Evolutionary conservation across 1,140 invertebrate species (phyloP).

Genomic region (Meloidogyne hapla): DNA sequence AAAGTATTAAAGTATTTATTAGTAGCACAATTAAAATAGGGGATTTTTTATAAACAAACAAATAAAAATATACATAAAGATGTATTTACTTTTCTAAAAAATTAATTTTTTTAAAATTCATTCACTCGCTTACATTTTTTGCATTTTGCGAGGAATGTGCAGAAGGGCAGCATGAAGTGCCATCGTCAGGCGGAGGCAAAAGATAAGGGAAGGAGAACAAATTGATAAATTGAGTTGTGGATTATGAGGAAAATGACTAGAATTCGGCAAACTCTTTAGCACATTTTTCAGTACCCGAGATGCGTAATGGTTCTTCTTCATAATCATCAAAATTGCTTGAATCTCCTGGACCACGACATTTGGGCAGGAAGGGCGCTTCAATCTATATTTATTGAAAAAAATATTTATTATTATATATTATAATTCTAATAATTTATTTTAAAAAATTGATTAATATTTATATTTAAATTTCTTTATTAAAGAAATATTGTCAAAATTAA

Average conservation of each 20-base stretch:
- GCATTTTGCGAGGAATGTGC: background rate
- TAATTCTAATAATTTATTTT: too few species aligned
- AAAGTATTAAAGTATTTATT: too few species aligned
- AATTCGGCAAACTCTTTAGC: slow-evolving; percentile 97
- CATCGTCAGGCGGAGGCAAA: background rate
- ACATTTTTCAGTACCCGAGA: slow-evolving; percentile 94
- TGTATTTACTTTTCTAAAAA: background rate
- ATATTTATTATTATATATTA: too few species aligned
- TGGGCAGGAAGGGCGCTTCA: slow-evolving; percentile 92
- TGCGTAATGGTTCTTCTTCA: slow-evolving; percentile 92
- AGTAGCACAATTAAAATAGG: too few species aligned
- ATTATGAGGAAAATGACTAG: background rate
- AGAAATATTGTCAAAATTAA: too few species aligned
- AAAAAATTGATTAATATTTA: background rate
- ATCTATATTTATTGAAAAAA: slow-evolving; percentile 67
- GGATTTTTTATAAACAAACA: too few species aligned
- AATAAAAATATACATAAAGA: background rate
- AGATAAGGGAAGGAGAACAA: background rate
- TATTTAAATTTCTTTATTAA: too few species aligned
- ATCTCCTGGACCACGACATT: slow-evolving; percentile 91
- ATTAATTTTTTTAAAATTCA: background rate
- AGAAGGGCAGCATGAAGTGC: background rate
- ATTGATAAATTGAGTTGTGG: background rate
- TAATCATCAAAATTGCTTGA: slow-evolving; percentile 98
- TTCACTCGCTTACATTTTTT: slow-evolving; percentile 1